Conservation (phyloP, 23 tunicate genomes). For the Botrylloides violaceus region DNA sequence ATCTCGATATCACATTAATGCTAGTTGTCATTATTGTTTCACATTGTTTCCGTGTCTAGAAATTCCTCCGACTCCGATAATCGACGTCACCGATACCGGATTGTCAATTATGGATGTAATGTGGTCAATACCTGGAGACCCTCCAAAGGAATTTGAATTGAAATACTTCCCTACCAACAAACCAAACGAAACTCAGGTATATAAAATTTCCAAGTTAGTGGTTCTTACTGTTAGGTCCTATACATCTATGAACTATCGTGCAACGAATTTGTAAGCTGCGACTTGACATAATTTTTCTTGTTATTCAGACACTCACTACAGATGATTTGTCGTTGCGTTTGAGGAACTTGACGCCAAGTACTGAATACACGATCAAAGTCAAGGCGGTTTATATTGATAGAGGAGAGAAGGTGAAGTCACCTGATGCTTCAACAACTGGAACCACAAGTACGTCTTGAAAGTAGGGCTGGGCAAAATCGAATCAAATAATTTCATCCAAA, state of each 20-base stretch:
- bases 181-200: slow-evolving; percentile 3
- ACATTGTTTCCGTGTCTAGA: neutral
- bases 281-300: neutral
- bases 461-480: no score
- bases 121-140: slow-evolving; percentile 8
- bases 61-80: slow-evolving; percentile 2
- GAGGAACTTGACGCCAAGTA: neutral
- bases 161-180: neutral
- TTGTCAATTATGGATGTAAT: slow-evolving; percentile 3
- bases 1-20: no score
- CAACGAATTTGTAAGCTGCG: no score
- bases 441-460: neutral
- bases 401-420: neutral
- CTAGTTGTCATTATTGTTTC: no score
- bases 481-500: no score
- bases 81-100: slow-evolving; percentile 2
- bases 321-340: neutral
- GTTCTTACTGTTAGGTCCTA: no score
- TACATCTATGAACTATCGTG: no score
- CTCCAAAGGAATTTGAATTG: neutral
- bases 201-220: neutral
- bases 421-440: neutral
- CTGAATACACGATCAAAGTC: neutral
- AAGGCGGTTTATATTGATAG: neutral
- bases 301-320: neutral